Evolutionary conservation across 2,888 invertebrate species (phyloP).

Genomic region (Cremastobaeus sp.): DNA sequence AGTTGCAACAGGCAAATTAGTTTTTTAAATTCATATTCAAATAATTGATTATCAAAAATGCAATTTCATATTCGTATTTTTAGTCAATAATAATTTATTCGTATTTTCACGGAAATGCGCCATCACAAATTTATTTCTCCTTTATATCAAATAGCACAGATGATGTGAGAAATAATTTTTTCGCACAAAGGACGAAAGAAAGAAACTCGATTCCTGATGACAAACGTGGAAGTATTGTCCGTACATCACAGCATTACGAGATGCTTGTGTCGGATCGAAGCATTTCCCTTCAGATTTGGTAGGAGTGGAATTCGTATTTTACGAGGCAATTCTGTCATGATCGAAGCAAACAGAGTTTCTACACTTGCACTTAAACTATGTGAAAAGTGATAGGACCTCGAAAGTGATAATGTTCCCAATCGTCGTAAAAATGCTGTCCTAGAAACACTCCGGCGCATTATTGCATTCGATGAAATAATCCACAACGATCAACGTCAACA

Average conservation of each 20-base stretch:
- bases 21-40: too few relatives aligned
- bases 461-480: slow-evolving; percentile 35
- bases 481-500: slow-evolving; percentile 21
- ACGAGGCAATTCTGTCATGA: slow-evolving; percentile 56
- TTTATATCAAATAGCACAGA: too few relatives aligned
- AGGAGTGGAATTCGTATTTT: slow-evolving; percentile 51
- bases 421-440: slow-evolving; percentile 45
- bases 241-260: slow-evolving; percentile 36
- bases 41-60: too few relatives aligned
- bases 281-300: slow-evolving; percentile 47
- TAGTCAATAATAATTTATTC: too few relatives aligned
- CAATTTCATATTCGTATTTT: too few relatives aligned
- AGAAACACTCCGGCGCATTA: slow-evolving; percentile 25
- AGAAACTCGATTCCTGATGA: slow-evolving; percentile 10
- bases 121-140: too few relatives aligned
- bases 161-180: too few relatives aligned
- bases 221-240: slow-evolving; percentile 22
- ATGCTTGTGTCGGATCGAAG: slow-evolving; percentile 35
- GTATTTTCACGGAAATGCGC: too few relatives aligned
- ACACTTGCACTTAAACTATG: slow-evolving; percentile 38
- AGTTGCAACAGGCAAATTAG: too few relatives aligned
- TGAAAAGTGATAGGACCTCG: slow-evolving; percentile 27
- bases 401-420: slow-evolving; percentile 29
- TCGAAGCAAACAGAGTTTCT: slow-evolving; percentile 50
- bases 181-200: too few relatives aligned